These are phyloP conservation scores for Botia almorhae DNA, from an alignment of 2,797 vertebrate genomes.

Conservation along the genomic window DNA sequence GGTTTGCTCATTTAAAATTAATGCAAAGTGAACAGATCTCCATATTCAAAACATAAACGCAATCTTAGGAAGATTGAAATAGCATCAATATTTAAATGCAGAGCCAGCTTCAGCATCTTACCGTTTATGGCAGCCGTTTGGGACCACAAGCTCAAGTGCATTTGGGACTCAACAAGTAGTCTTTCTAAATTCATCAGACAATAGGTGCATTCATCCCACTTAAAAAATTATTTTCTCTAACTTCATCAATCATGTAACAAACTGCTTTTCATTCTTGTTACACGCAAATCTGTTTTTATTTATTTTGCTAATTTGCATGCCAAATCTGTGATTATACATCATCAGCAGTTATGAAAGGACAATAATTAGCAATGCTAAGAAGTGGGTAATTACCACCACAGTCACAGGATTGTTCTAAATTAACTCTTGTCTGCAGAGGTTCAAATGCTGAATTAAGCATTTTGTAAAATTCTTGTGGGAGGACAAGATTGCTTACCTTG, in stretches of 20 bases:
- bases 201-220: constrained; percentile 18
- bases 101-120: neutral
- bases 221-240: neutral
- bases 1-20: constrained; percentile 6
- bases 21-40: neutral
- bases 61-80: neutral
- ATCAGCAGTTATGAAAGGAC: constrained; percentile 64
- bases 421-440: constrained; percentile 50
- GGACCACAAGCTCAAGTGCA: neutral
- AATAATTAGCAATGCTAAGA: constrained; percentile 66
- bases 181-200: constrained; percentile 13
- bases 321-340: constrained; percentile 51
- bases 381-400: constrained; percentile 50
- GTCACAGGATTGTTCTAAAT: constrained; percentile 53
- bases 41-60: constrained; percentile 4
- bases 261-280: constrained; percentile 36
- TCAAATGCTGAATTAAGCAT: constrained; percentile 56
- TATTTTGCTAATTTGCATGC: constrained; percentile 14
- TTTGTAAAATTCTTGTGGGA: constrained; percentile 53
- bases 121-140: neutral
- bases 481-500: constrained; percentile 51
- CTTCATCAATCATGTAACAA: constrained; percentile 35
- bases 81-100: constrained; percentile 8
- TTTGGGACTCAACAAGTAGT: neutral
- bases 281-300: constrained; percentile 42